Base-by-base conservation (phyloP, 2,888 invertebrate species). In the Tholera decimalis region DNA sequence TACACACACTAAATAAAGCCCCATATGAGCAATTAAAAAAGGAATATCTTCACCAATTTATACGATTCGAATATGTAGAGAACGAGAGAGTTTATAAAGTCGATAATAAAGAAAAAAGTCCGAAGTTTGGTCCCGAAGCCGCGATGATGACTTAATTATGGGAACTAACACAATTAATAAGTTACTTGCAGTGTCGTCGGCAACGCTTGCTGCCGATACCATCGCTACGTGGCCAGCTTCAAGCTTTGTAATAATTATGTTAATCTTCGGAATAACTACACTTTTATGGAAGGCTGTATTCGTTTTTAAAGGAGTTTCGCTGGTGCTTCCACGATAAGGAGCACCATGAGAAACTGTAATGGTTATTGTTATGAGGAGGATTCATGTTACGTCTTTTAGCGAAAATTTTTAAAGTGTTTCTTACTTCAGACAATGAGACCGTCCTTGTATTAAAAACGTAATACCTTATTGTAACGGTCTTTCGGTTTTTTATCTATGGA, bases 151-250 rank as follows among this genome's bases (percentile, higher is more conserved):
- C 82, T 82, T 82, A 81, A 82, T 82, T 82, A 82, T 82, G 82
- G 82, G 82, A 82, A 82, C 82, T 79, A 79, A 78, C 65, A 82
- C 82, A 82, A 82, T 82, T 81, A 82, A 79, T 74, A 75, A 64
- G 75, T 74, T 60, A 69, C 39, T 69, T 59, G 75, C 37, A 54
- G 33, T 74, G 59, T 69, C 62, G 56, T 63, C 41, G 15, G 59
- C 47, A 55, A 49, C 62, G 47, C 22, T 13, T 15, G 54, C 58
- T 43, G 55, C 51, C 37, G 51, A 41, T 51, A 68, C 15, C 55
- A 63, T 44, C 49, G 30, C 51, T 24, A n/a, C 9, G 26, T 28
- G 39, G 3, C 15, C 53, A 22, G 46, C 58, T 72, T 71, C 65
- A 72, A 54, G 59, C 66, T 59, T 65, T 55, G 33, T 51, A 26